Evolutionary conservation across 2,797 vertebrate genomes (phyloP).

Genomic region (Amniataba percoides): DNA sequence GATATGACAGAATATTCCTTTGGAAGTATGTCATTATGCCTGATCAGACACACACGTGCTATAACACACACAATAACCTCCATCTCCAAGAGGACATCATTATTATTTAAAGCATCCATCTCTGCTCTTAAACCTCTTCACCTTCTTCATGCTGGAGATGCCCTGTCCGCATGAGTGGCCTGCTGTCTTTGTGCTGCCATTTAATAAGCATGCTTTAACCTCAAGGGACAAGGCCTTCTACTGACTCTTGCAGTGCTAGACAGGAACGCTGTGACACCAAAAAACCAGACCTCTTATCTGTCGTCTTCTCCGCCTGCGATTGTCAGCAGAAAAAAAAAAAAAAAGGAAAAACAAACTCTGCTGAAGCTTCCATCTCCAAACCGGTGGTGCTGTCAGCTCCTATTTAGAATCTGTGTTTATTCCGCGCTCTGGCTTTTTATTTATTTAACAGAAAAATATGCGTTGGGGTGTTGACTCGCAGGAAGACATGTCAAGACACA

Average conservation of each 20-base stretch:
- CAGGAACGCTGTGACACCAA: slow-evolving; percentile 69
- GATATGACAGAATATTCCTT: background rate
- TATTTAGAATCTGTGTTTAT: slow-evolving; percentile 78
- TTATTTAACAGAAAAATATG: slow-evolving; percentile 82
- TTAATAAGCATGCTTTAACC: slow-evolving; percentile 77
- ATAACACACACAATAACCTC: slow-evolving; percentile 45
- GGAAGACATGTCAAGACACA: slow-evolving; percentile 70
- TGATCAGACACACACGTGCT: slow-evolving; percentile 22
- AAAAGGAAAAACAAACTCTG: slow-evolving; percentile 41
- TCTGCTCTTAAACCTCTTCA: slow-evolving; percentile 77
- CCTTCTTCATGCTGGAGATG: slow-evolving; percentile 63
- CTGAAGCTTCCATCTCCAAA: slow-evolving; percentile 66
- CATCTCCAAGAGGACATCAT: slow-evolving; percentile 72
- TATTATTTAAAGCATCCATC: slow-evolving; percentile 83
- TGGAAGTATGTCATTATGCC: slow-evolving; percentile 42
- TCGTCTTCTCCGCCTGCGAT: slow-evolving; percentile 52
- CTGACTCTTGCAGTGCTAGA: slow-evolving; percentile 60
- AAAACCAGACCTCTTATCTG: slow-evolving; percentile 60
- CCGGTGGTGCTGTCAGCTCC: slow-evolving; percentile 75
- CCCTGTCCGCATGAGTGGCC: slow-evolving; percentile 74
- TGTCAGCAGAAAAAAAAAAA: slow-evolving; percentile 74
- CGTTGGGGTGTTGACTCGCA: slow-evolving; percentile 65
- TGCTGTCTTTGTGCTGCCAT: slow-evolving; percentile 78
- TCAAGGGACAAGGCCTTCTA: slow-evolving; percentile 63
- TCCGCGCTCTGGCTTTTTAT: slow-evolving; percentile 72